Conservation (phyloP, 1,140 invertebrate genomes). For the Metaphire vulgaris region DNA sequence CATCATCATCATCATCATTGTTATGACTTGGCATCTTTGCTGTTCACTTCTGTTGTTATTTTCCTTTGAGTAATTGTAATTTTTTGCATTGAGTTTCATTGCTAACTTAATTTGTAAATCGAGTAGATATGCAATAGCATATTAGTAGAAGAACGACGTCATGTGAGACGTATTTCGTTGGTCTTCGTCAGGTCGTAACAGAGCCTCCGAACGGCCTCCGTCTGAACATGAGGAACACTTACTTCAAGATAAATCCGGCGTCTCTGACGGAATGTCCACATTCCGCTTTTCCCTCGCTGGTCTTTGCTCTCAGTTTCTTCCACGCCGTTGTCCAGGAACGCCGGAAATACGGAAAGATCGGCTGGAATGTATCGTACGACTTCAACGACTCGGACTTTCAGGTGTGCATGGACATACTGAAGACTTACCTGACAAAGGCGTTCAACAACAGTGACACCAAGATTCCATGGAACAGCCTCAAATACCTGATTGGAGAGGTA, state of each 20-base stretch:
- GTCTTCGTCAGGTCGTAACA: slow-evolving; percentile 74
- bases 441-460: slow-evolving; percentile 56
- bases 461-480: slow-evolving; percentile 79
- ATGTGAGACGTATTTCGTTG: no score
- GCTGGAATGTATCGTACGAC: slow-evolving; percentile 87
- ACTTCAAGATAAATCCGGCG: slow-evolving; percentile 69
- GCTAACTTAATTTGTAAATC: no score
- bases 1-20: no score
- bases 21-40: no score
- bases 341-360: slow-evolving; percentile 81
- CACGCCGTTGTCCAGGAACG: slow-evolving; percentile 73
- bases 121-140: no score
- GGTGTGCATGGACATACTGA: slow-evolving; percentile 73
- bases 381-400: slow-evolving; percentile 73
- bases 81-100: no score
- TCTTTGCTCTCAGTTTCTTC: slow-evolving; percentile 53
- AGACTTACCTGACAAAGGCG: slow-evolving; percentile 72
- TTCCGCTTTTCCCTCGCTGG: slow-evolving; percentile 48
- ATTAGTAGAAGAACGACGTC: no score
- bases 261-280: slow-evolving; percentile 67
- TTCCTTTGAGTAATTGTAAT: no score
- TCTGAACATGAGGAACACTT: slow-evolving; percentile 78
- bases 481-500: slow-evolving; percentile 80
- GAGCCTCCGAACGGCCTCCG: slow-evolving; percentile 84
- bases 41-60: no score